Evolutionary conservation across 2,888 invertebrate species (phyloP).

Genomic region (Zygothrica quintamaculata): DNA sequence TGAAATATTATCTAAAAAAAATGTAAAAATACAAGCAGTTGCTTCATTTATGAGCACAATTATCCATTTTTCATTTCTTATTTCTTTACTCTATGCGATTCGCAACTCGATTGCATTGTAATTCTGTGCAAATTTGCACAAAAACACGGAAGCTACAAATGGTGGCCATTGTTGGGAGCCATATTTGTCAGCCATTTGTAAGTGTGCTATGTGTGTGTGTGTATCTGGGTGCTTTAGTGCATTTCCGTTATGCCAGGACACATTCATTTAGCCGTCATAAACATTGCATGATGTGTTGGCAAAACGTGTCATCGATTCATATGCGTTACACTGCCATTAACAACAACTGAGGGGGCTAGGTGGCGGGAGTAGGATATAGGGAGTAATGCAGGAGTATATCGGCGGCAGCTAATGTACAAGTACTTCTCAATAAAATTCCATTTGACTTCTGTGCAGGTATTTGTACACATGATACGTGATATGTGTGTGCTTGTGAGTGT

Average conservation of each 20-base stretch:
- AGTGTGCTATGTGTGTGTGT: constrained; percentile 17
- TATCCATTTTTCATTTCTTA: not conserved
- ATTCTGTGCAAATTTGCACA: constrained; percentile 66
- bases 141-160: constrained; percentile 50
- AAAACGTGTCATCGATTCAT: constrained; percentile 70
- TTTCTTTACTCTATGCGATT: constrained; percentile 1
- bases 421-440: constrained; percentile 60
- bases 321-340: constrained; percentile 23
- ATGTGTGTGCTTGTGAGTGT: constrained; percentile 2
- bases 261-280: constrained; percentile 68
- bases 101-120: constrained; percentile 39
- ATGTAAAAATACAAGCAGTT: constrained; percentile 53
- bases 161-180: constrained; percentile 57
- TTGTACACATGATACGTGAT: constrained; percentile 23
- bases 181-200: constrained; percentile 67
- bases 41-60: constrained; percentile 20
- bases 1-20: constrained; percentile 56
- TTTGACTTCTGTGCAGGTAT: constrained; percentile 37
- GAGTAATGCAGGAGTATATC: no score
- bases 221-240: constrained; percentile 34
- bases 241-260: constrained; percentile 67
- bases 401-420: constrained; percentile 6
- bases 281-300: constrained; percentile 73
- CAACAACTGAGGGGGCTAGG: constrained; percentile 14
- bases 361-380: not conserved